Conservation (phyloP, 2,888 invertebrate genomes). For the Gandaritis pyraliata region DNA sequence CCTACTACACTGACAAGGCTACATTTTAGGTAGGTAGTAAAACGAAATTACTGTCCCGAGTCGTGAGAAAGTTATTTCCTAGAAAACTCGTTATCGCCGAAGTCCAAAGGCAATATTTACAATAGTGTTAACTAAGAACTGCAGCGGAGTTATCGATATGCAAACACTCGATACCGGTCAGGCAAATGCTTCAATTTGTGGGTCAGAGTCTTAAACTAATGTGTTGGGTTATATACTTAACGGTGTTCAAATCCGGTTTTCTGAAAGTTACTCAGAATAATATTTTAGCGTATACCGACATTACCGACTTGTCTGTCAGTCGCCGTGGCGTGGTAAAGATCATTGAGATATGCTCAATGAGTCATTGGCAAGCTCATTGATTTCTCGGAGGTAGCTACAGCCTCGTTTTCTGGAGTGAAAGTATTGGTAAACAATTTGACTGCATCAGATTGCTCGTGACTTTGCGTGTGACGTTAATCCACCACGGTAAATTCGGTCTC, state of each 20-base stretch:
- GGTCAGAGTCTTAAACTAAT: conserved; percentile 64
- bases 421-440: conserved; percentile 51
- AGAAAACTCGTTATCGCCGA: conserved; percentile 52
- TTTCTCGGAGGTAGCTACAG: conserved; percentile 48
- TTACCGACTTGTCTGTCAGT: conserved; percentile 46
- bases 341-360: conserved; percentile 32
- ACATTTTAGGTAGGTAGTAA: too few relatives aligned
- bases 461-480: neutral
- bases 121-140: conserved; percentile 52
- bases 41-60: neutral
- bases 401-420: conserved; percentile 64
- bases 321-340: conserved; percentile 44
- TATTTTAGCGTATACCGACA: conserved; percentile 40
- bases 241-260: conserved; percentile 71
- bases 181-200: conserved; percentile 62
- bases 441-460: neutral
- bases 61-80: conserved; percentile 51
- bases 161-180: conserved; percentile 52
- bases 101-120: conserved; percentile 49
- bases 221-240: conserved; percentile 59
- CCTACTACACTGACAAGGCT: neutral
- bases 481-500: neutral
- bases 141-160: conserved; percentile 63
- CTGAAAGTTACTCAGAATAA: conserved; percentile 47
- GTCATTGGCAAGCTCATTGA: conserved; percentile 47